Base-by-base conservation (phyloP, 2,113 vertebrate genomes). In the Elachura formosa region DNA sequence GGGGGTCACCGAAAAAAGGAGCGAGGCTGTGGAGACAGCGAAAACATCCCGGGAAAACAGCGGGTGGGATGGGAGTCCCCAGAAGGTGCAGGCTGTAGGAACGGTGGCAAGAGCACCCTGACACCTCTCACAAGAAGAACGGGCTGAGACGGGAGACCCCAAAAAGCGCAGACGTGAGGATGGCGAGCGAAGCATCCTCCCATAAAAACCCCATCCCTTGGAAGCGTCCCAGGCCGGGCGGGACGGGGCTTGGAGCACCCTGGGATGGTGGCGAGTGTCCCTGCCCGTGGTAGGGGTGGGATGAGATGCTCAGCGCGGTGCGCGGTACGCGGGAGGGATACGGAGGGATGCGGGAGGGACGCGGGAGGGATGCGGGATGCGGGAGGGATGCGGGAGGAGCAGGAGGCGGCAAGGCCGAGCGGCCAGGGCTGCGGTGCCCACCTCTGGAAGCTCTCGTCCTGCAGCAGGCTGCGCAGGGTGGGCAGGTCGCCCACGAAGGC, bases 401-500 rank as follows among this genome's bases (percentile, higher is more conserved):
- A 4, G 34, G 69, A 56, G 49, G 59, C 3, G 67, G 33, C 56
- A 26, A 38, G 80, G 80, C 46, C 38, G 80, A 6, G 80, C 22
- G 18, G 43, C n/a, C 67, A 33, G 56, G 64, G 80, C 80, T 31
- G 38, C 38, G 0, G 0, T 56, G 51, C 81, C 82, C 82, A 85
- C 82, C 82, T 85, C 84, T 97, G 98, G 97, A 99, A 99, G 97
- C 94, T 76, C 59, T 99, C 98, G 52, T 99, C 98, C 34, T 99
- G 98, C 93, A 99, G 91, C 64, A 99, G 96, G 94, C 88, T 98
- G 95, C 96, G 96, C 64, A 99, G 96, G 9, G 99, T 99, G 95
- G 98, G 98, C 87, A 99, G 96, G 93, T 99, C 99, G 9, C 99
- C 99, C 13, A 98, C 98, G 7, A 99, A 98, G 77, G 99, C 99